phyloP scores from a whole-genome alignment of 2,797 vertebrate species.

The Saxicola maurus region DNA sequence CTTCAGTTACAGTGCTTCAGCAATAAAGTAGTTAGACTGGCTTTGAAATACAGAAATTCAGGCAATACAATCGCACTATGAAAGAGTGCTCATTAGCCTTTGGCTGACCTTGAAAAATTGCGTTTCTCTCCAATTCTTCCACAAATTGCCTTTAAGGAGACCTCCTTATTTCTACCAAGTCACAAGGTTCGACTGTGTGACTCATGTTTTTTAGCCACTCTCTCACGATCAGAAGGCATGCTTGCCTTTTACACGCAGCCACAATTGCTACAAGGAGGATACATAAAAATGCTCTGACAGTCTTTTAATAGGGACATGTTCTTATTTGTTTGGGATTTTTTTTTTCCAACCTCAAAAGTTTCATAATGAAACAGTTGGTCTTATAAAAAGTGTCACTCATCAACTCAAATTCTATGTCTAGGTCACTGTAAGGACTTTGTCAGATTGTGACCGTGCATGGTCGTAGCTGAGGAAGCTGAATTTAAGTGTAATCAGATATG shows the following conservation, averaged over 20 bases:
- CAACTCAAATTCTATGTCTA: conserved; percentile 4
- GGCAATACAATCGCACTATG: conserved; percentile 14
- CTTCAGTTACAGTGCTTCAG: conserved; percentile 41
- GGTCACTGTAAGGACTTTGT: conserved; percentile 10
- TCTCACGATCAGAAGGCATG: conserved; percentile 47
- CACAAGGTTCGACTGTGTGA: conserved; percentile 39
- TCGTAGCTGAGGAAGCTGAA: not conserved
- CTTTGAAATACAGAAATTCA: conserved; percentile 49
- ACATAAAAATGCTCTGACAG: not conserved
- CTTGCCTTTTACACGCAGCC: conserved; percentile 12
- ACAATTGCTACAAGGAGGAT: conserved; percentile 27
- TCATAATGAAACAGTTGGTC: conserved; percentile 24
- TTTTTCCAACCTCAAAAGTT: conserved; percentile 17
- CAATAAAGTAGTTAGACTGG: conserved; percentile 30
- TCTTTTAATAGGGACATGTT: conserved; percentile 10
- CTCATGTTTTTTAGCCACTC: conserved; percentile 28
- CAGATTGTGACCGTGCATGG: not conserved
- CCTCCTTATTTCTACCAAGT: conserved; percentile 29
- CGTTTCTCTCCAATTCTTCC: conserved; percentile 31
- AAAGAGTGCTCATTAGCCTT: conserved; percentile 56
- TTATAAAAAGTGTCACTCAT: not conserved
- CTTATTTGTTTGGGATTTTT: conserved; percentile 17
- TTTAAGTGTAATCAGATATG: not conserved
- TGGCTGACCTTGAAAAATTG: conserved; percentile 48
- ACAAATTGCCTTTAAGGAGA: conserved; percentile 50